Conservation (phyloP, 2,113 vertebrate species). For the Eonycteris spelaea region DNA sequence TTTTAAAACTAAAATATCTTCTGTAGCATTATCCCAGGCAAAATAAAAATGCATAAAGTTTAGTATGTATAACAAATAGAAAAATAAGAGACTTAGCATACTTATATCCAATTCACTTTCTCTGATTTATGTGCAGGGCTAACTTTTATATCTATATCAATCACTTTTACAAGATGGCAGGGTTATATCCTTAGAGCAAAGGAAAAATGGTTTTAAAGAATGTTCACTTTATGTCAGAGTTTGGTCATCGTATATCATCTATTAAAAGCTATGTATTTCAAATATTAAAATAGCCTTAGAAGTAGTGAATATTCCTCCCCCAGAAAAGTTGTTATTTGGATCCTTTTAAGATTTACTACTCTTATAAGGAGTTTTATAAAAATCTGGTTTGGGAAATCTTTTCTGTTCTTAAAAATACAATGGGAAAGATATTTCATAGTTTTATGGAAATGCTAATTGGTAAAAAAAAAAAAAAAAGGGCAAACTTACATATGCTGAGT, state of each 20-base stretch:
- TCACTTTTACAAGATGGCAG: slow-evolving; percentile 59
- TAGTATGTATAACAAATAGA: slow-evolving; percentile 42
- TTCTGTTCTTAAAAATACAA: slow-evolving; percentile 3
- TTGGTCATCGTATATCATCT: background rate
- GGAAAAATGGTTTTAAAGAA: slow-evolving; percentile 47
- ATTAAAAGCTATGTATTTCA: slow-evolving; percentile 48
- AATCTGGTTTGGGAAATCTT: slow-evolving; percentile 40
- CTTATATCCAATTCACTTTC: slow-evolving; percentile 10
- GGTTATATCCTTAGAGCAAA: slow-evolving; percentile 48
- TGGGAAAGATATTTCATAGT: background rate
- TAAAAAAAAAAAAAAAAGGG: background rate
- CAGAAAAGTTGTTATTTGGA: slow-evolving; percentile 14
- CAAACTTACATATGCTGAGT: background rate
- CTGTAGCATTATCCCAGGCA: background rate
- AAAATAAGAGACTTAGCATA: slow-evolving; percentile 37
- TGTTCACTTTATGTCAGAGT: slow-evolving; percentile 9
- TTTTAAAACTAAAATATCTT: slow-evolving; percentile 62
- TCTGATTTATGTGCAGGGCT: slow-evolving; percentile 47
- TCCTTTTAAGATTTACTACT: slow-evolving; percentile 56
- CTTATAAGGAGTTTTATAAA: slow-evolving; percentile 49
- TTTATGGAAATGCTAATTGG: background rate
- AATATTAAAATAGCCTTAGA: slow-evolving; percentile 5
- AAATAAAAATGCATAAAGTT: slow-evolving; percentile 55
- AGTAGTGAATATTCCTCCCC: slow-evolving; percentile 25
- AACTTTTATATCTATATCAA: slow-evolving; percentile 53